These are phyloP conservation scores for Pseudanteris insignis DNA, from an alignment of 2,888 invertebrate genomes.

Conservation along the genomic window DNA sequence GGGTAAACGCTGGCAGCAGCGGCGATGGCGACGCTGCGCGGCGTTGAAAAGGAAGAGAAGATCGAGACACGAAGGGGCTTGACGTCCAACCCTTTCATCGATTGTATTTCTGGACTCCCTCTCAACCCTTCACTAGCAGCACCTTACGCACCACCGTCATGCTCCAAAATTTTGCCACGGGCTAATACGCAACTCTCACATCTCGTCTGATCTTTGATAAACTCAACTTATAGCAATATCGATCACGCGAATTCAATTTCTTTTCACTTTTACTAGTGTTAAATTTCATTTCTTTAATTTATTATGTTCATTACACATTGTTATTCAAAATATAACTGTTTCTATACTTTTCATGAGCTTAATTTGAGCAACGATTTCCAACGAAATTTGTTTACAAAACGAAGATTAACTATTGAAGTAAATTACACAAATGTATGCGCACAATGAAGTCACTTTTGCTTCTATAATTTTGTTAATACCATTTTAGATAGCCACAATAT, in stretches of 20 bases:
- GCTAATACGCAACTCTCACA: conserved; percentile 59
- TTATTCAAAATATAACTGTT: no score
- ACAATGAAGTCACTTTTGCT: not conserved
- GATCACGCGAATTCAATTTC: conserved; percentile 11
- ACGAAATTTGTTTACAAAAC: no score
- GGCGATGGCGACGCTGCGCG: conserved; percentile 50
- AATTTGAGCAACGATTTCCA: no score
- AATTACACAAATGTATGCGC: no score
- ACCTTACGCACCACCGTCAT: conserved; percentile 46
- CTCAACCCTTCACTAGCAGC: conserved; percentile 53
- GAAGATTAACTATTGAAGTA: no score
- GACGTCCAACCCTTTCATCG: conserved; percentile 66
- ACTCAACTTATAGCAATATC: conserved; percentile 21
- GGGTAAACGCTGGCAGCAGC: conserved; percentile 49
- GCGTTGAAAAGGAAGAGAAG: conserved; percentile 59
- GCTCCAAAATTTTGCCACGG: conserved; percentile 56
- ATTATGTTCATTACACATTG: no score
- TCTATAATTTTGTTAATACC: no score
- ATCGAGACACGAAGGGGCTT: conserved; percentile 65
- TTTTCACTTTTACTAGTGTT: no score
- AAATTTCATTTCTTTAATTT: no score
- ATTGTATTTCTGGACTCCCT: conserved; percentile 60
- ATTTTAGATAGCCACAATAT: conserved; percentile 18
- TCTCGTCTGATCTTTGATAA: conserved; percentile 25
- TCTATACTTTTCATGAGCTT: no score